Evolutionary conservation across 2,113 vertebrate species (phyloP).

Genomic region (Miniopterus natalensis): DNA sequence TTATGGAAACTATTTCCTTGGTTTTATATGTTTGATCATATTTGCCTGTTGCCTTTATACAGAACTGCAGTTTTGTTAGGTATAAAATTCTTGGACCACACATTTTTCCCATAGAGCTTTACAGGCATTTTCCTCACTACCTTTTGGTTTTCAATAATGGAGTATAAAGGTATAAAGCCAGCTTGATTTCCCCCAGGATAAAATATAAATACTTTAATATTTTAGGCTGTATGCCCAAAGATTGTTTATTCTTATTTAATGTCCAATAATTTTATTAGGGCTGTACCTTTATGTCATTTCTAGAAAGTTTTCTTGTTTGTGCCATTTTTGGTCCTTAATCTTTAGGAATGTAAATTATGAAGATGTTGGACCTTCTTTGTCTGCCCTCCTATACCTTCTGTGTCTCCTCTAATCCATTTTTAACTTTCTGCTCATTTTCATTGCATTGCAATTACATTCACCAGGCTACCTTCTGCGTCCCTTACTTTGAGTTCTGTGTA

Average conservation of each 20-base stretch:
- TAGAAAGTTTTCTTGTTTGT: conserved; percentile 15
- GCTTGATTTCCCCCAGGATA: not conserved
- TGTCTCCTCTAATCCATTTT: not conserved
- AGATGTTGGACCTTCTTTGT: conserved; percentile 19
- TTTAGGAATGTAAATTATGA: not conserved
- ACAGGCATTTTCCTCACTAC: not conserved
- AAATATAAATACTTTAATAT: not conserved
- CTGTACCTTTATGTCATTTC: not conserved
- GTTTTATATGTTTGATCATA: conserved; percentile 9
- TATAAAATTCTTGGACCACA: not conserved
- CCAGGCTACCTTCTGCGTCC: not conserved
- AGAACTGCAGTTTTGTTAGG: not conserved
- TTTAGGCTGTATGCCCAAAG: not conserved
- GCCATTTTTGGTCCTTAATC: not conserved
- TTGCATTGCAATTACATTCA: not conserved
- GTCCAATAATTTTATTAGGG: conserved; percentile 13
- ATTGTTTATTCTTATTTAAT: conserved; percentile 12
- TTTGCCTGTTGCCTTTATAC: not conserved
- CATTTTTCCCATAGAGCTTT: not conserved
- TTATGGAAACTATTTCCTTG: not conserved
- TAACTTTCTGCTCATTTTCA: conserved; percentile 26
- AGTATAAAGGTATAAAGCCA: not conserved
- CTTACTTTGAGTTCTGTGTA: not conserved
- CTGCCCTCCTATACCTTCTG: not conserved
- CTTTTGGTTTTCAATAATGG: not conserved